These are phyloP conservation scores for Sebastes fasciatus DNA, from an alignment of 2,113 vertebrate genomes.

Conservation along the genomic window DNA sequence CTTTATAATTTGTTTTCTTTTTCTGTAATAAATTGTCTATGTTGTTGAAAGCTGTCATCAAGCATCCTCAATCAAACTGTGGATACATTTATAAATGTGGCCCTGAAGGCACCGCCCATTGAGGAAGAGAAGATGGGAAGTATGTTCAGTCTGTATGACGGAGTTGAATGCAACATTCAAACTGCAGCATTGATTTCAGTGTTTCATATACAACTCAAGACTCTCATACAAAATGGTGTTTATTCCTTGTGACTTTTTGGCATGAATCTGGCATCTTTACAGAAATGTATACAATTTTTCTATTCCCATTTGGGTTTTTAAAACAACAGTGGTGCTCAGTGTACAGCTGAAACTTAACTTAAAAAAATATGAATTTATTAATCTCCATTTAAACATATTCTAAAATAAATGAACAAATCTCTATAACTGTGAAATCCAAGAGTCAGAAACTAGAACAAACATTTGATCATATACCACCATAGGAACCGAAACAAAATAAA, in stretches of 20 bases:
- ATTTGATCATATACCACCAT: slow-evolving; percentile 1
- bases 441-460: slow-evolving; percentile 12
- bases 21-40: slow-evolving; percentile 49
- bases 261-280: not conserved
- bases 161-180: not conserved
- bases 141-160: not conserved
- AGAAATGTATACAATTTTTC: not conserved
- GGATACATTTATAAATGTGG: not conserved
- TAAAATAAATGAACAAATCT: slow-evolving; percentile 32
- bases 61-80: not conserved
- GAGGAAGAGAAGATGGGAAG: not conserved
- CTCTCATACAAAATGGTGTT: slow-evolving; percentile 22
- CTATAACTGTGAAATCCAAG: not conserved
- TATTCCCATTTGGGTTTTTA: not conserved
- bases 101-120: not conserved
- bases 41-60: slow-evolving; percentile 4
- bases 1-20: slow-evolving; percentile 5
- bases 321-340: slow-evolving; percentile 7
- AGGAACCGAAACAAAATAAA: not conserved
- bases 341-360: not conserved
- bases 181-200: not conserved
- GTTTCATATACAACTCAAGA: slow-evolving; percentile 4
- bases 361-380: not conserved
- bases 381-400: slow-evolving; percentile 9
- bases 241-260: slow-evolving; percentile 29